Conservation (phyloP, 2,888 invertebrate species). For the Agonopterix arenella region DNA sequence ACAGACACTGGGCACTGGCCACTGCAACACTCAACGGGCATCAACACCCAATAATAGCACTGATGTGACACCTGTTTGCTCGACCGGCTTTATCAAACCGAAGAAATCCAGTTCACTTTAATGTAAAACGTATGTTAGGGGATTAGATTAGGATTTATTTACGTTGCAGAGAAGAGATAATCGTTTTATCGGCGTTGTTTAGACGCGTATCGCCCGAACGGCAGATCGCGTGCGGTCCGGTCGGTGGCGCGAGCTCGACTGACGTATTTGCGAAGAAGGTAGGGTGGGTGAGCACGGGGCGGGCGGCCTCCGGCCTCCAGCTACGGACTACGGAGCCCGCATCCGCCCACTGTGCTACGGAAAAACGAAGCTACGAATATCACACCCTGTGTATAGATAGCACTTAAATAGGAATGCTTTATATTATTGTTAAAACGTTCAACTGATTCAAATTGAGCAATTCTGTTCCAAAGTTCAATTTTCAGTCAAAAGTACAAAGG, state of each 20-base stretch:
- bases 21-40: slow-evolving; percentile 37
- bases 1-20: slow-evolving; percentile 41
- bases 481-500: too few relatives aligned
- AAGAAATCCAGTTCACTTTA: background rate
- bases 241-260: slow-evolving; percentile 48
- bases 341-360: slow-evolving; percentile 64
- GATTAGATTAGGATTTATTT: slow-evolving; percentile 4
- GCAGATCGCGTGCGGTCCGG: slow-evolving; percentile 26
- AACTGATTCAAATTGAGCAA: slow-evolving; percentile 2
- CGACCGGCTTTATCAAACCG: background rate
- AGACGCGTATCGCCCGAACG: slow-evolving; percentile 11
- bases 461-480: slow-evolving; percentile 1
- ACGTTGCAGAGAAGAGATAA: slow-evolving; percentile 2
- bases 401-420: slow-evolving; percentile 6
- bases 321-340: slow-evolving; percentile 51
- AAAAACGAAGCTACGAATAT: slow-evolving; percentile 52
- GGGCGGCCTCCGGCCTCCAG: slow-evolving; percentile 29
- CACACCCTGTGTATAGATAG: slow-evolving; percentile 2
- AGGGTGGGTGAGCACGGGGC: slow-evolving; percentile 26
- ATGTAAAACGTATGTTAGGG: background rate
- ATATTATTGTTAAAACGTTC: slow-evolving; percentile 6
- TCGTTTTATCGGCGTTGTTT: slow-evolving; percentile 28
- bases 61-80: slow-evolving; percentile 55
- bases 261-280: slow-evolving; percentile 45
- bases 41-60: slow-evolving; percentile 53